Percentiles rank a stretch among this genome's conserved stretches.
Evolutionary conservation across 2,797 vertebrate species (phyloP).

Genomic region (Leptoclinus maculatus): DNA sequence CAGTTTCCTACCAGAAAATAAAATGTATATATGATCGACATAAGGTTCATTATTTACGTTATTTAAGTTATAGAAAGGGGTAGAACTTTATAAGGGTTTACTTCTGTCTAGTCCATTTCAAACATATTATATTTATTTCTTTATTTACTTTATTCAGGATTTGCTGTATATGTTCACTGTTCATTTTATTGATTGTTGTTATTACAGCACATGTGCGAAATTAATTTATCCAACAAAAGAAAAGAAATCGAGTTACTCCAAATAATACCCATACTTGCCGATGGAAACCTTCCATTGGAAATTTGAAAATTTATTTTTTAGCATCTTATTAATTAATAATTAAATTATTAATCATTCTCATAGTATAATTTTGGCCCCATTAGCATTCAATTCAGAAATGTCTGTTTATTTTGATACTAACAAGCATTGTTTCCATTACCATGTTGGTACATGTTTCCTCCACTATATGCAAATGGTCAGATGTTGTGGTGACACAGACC

Average conservation of each 20-base stretch:
- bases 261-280: background rate
- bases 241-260: background rate
- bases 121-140: background rate
- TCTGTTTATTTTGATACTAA: background rate
- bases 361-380: background rate
- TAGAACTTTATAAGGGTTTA: background rate
- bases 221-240: background rate
- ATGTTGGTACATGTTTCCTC: background rate
- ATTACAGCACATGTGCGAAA: background rate
- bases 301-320: background rate
- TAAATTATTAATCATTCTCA: background rate
- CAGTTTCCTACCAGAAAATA: background rate
- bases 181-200: background rate
- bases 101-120: background rate
- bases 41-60: background rate
- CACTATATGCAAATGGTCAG: conserved; percentile 8
- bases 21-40: background rate
- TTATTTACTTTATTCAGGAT: background rate
- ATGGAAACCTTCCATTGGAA: background rate
- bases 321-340: background rate
- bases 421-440: conserved; percentile 4
- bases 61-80: background rate
- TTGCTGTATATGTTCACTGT: background rate
- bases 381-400: background rate
- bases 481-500: background rate